These are phyloP conservation scores for Ylistrum balloti DNA, from an alignment of 1,140 invertebrate genomes.

Conservation along the genomic window DNA sequence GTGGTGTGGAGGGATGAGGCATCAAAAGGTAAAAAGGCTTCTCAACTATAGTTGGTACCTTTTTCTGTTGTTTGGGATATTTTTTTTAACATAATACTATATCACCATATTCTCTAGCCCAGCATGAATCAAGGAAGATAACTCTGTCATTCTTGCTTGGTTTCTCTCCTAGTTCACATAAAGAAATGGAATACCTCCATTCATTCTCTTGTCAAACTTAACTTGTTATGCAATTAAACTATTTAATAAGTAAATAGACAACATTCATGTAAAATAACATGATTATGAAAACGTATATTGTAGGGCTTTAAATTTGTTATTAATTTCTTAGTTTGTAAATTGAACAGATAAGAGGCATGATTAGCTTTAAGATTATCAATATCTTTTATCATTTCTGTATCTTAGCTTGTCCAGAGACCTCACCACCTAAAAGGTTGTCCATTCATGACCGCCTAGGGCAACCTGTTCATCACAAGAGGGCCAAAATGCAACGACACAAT, in stretches of 20 bases:
- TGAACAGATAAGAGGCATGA: too few relatives aligned
- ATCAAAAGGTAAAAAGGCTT: background rate
- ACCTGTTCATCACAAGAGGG: conserved; percentile 44
- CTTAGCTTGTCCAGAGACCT: background rate
- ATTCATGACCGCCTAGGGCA: conserved; percentile 43
- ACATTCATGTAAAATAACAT: too few relatives aligned
- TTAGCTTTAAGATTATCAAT: too few relatives aligned
- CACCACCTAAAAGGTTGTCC: conserved; percentile 44
- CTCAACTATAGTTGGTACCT: background rate
- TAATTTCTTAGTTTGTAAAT: too few relatives aligned
- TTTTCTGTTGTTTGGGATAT: too few relatives aligned
- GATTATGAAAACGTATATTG: too few relatives aligned
- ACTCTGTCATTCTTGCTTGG: background rate
- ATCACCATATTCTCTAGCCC: too few relatives aligned
- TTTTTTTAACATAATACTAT: too few relatives aligned
- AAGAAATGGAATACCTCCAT: too few relatives aligned
- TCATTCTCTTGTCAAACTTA: too few relatives aligned
- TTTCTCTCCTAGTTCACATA: too few relatives aligned
- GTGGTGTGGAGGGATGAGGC: conserved; percentile 4
- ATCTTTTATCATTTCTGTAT: background rate
- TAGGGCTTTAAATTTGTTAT: too few relatives aligned
- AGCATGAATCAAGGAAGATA: background rate
- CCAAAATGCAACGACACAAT: conserved; percentile 21
- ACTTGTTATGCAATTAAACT: background rate
- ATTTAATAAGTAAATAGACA: background rate